Conservation (phyloP, 23 tunicate genomes). For the Pegea sp. region DNA sequence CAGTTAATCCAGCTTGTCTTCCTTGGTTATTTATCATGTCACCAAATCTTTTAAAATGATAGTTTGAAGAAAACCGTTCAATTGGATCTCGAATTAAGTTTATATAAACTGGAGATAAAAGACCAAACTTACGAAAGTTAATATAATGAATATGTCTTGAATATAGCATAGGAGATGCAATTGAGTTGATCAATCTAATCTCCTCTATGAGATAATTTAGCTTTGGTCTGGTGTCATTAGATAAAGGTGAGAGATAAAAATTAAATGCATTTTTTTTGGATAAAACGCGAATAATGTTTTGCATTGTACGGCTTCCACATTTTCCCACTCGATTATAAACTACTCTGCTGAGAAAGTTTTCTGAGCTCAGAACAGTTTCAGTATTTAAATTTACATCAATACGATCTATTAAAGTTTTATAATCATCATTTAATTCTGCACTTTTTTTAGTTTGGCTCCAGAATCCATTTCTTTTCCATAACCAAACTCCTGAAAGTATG, state of each 20-base stretch:
- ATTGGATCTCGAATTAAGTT: constrained; percentile 90
- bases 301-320: constrained; percentile 94
- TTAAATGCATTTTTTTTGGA: constrained; percentile 17
- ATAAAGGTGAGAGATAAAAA: constrained; percentile 30
- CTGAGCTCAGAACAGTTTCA: too few species aligned
- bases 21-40: constrained; percentile 13
- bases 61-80: constrained; percentile 72
- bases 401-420: too few species aligned
- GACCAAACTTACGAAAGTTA: constrained; percentile 58
- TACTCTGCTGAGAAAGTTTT: constrained; percentile 10
- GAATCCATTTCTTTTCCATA: too few species aligned
- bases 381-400: too few species aligned
- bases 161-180: constrained; percentile 47
- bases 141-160: constrained; percentile 69
- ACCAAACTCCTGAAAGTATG: too few species aligned
- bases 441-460: too few species aligned
- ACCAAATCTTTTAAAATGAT: constrained; percentile 60
- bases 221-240: constrained; percentile 27
- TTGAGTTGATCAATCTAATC: constrained; percentile 14
- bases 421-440: too few species aligned
- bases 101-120: constrained; percentile 38
- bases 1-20: constrained; percentile 8
- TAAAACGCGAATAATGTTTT: constrained; percentile 11
- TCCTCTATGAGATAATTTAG: constrained; percentile 11
- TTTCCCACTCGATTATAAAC: constrained; percentile 89